These are phyloP conservation scores for Tetrax tetrax DNA, from an alignment of 2,113 vertebrate genomes.

Conservation along the genomic window DNA sequence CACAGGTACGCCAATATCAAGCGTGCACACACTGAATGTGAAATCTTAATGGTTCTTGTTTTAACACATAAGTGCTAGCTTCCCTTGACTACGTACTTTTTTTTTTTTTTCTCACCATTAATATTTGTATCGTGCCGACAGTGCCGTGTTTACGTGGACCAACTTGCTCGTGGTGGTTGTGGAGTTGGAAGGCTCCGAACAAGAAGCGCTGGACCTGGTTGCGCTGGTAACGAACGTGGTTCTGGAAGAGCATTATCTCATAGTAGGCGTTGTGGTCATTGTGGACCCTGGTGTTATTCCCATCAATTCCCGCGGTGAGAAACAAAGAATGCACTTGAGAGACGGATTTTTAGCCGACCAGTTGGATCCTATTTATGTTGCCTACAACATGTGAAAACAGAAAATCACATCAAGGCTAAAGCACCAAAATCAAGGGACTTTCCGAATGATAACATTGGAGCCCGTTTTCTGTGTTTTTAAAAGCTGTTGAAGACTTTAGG, in stretches of 20 bases:
- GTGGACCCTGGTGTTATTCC: slow-evolving; percentile 95
- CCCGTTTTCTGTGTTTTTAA: slow-evolving; percentile 1
- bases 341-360: slow-evolving; percentile 96
- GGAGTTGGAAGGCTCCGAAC: slow-evolving; percentile 93
- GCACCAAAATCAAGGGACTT: slow-evolving; percentile 45
- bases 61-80: background rate
- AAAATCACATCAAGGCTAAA: background rate
- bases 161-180: slow-evolving; percentile 96
- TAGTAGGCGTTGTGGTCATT: slow-evolving; percentile 94
- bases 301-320: slow-evolving; percentile 95
- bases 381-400: slow-evolving; percentile 91
- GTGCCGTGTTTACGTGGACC: slow-evolving; percentile 98
- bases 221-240: slow-evolving; percentile 92
- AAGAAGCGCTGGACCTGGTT: slow-evolving; percentile 92
- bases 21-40: background rate
- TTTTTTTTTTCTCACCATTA: background rate
- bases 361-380: slow-evolving; percentile 96
- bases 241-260: slow-evolving; percentile 94
- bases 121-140: slow-evolving; percentile 19
- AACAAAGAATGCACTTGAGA: slow-evolving; percentile 96
- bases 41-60: background rate
- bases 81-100: background rate
- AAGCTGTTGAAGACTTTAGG: background rate
- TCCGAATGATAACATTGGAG: background rate
- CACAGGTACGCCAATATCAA: background rate